Evolutionary conservation across 2,113 vertebrate species (phyloP).

Genomic region (Istiophorus platypterus): DNA sequence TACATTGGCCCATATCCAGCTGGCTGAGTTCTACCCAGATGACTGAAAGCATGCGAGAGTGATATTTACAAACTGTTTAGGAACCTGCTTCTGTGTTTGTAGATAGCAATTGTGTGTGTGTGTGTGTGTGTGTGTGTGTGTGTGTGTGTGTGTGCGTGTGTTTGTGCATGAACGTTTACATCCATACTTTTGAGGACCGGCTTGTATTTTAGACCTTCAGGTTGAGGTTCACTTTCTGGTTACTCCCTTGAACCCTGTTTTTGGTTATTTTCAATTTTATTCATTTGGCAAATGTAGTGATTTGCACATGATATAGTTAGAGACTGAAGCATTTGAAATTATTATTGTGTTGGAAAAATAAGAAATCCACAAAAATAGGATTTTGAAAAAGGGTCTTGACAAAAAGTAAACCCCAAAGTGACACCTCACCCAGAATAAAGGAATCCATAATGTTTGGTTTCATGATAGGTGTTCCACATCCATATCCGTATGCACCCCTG

Average conservation of each 20-base stretch:
- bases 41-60: constrained; percentile 22
- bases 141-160: constrained; percentile 25
- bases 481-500: background rate
- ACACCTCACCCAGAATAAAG: background rate
- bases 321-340: background rate
- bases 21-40: constrained; percentile 54
- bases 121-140: constrained; percentile 25
- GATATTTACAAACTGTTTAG: background rate
- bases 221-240: background rate
- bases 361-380: background rate
- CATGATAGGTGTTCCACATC: background rate
- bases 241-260: background rate
- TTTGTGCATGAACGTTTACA: background rate
- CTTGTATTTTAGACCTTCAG: background rate
- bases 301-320: background rate
- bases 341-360: background rate
- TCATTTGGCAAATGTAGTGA: background rate
- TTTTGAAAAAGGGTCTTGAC: background rate
- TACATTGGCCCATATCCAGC: constrained; percentile 71
- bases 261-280: background rate
- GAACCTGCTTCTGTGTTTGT: constrained; percentile 22
- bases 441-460: background rate
- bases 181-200: background rate
- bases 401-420: background rate
- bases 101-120: constrained; percentile 18